Evolutionary conservation across 2,113 vertebrate species (phyloP), one percentile per base, ranked within the genome.

Genomic region (Semnornis frantzii): DNA sequence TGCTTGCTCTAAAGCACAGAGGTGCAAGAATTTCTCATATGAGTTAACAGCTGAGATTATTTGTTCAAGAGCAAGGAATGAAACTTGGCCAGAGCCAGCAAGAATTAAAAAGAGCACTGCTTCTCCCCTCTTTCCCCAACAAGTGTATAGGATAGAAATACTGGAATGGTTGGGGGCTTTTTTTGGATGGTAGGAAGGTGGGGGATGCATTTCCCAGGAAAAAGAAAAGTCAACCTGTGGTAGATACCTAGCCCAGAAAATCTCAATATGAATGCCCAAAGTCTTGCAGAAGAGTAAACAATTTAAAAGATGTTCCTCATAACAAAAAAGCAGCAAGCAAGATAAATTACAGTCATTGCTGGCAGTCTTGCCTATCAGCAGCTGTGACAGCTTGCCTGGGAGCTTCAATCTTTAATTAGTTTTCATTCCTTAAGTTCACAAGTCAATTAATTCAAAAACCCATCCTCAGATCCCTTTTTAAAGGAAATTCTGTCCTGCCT

Each of bases 361-460:
- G 89, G 89, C 82, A 89, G 89, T 54, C 73, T 73, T 83, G 65
- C 33, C 75, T 75, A 90, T 90, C 85, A 84, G 76, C 90, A 94
- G 85, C 79, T 84, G 80, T 79, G 80, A 92, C 82, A 93, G 93
- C 87, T 81, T 96, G 90, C 76, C 91, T 75, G 42, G 15, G 65
- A 94, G 83, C 80, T 75, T 85, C 76, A 86, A 48, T 58, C 95
- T 81, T 92, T 94, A 96, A 93, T 92, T 94, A 95, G 69, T 58
- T 88, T 90, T 92, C 90, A 91, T 90, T 96, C 82, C 93, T 91
- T 48, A 95, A 94, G 92, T 94, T 95, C 83, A 76, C 75, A 80
- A 90, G 84, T 93, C 91, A 92, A 83, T 95, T 92, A 89, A 90
- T 89, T 93, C 87, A 71, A 92, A 95, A 93, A 92, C 34, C 5